phyloP scores from a whole-genome alignment of 2,113 vertebrate species.

The Hyperoodon ampullatus region DNA sequence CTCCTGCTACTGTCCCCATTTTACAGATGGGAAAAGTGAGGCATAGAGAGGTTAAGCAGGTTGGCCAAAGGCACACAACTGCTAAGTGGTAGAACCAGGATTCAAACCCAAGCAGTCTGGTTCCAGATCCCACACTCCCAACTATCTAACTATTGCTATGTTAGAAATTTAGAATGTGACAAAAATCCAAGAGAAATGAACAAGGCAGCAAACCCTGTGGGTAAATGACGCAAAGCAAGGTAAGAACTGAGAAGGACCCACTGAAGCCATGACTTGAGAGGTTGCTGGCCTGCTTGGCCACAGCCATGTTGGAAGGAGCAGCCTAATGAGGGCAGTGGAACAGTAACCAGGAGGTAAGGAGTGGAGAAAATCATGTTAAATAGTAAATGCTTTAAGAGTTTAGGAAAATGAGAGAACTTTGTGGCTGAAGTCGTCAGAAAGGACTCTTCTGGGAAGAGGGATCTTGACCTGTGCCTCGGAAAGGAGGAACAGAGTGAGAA shows the following conservation, averaged over 20 bases:
- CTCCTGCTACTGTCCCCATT: not conserved
- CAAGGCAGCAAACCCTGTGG: not conserved
- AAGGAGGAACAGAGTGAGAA: not conserved
- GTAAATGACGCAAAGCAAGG: not conserved
- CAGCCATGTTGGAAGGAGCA: accelerated
- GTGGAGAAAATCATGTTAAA: not conserved
- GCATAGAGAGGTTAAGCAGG: not conserved
- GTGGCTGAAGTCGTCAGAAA: not conserved
- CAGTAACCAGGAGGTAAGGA: not conserved
- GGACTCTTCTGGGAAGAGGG: not conserved
- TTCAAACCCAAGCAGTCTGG: not conserved
- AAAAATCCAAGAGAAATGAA: not conserved
- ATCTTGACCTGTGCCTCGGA: not conserved
- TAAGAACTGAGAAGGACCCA: not conserved
- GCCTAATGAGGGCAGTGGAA: not conserved
- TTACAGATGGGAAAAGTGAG: not conserved
- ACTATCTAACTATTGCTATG: not conserved
- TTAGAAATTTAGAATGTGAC: not conserved
- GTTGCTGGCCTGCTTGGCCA: not conserved
- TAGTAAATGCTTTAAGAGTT: not conserved
- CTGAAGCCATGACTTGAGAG: not conserved
- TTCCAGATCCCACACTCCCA: not conserved
- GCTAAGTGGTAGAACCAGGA: not conserved
- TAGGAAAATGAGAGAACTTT: not conserved
- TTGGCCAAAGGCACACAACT: not conserved